Percentiles rank a stretch among this genome's conserved stretches.
phyloP scores from a whole-genome alignment of 1,140 invertebrate species.

The Globodera ellingtonae region DNA sequence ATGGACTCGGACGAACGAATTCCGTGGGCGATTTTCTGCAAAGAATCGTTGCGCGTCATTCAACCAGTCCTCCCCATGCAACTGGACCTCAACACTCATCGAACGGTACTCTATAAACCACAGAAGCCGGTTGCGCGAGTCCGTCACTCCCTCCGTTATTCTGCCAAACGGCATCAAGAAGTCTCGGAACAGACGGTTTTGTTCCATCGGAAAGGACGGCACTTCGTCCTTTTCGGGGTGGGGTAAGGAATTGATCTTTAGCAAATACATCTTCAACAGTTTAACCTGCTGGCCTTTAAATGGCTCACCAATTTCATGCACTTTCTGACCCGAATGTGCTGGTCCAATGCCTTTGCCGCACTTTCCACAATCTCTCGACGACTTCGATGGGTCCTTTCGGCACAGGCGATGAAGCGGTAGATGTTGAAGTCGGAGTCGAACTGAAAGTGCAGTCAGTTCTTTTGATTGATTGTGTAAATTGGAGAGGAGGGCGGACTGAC shows the following conservation, averaged over 20 bases:
- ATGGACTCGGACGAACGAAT: constrained; percentile 59
- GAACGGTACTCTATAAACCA: constrained; percentile 64
- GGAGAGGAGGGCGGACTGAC: constrained; percentile 40
- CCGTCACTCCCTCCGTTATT: constrained; percentile 48
- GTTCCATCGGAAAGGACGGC: constrained; percentile 57
- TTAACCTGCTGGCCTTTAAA: constrained; percentile 5
- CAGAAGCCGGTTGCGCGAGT: constrained; percentile 57
- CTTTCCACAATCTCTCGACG: constrained; percentile 56
- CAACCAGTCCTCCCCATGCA: background rate
- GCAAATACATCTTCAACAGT: constrained; percentile 21
- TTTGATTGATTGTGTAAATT: background rate
- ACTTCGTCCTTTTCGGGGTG: constrained; percentile 47
- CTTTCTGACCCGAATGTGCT: constrained; percentile 59
- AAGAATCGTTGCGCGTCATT: background rate
- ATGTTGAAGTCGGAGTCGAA: constrained; percentile 65
- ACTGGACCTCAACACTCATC: constrained; percentile 59
- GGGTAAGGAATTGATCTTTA: too few species aligned
- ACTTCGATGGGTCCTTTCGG: constrained; percentile 53
- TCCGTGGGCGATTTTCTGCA: constrained; percentile 58
- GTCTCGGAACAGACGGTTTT: constrained; percentile 62
- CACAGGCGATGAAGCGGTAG: constrained; percentile 60
- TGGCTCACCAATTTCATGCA: constrained; percentile 55
- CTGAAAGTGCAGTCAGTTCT: constrained; percentile 38
- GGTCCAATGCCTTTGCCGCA: constrained; percentile 56
- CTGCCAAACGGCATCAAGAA: constrained; percentile 57